These are phyloP conservation scores for Ganaspis brasiliensis DNA, from an alignment of 2,888 invertebrate species.

Conservation along the genomic window DNA sequence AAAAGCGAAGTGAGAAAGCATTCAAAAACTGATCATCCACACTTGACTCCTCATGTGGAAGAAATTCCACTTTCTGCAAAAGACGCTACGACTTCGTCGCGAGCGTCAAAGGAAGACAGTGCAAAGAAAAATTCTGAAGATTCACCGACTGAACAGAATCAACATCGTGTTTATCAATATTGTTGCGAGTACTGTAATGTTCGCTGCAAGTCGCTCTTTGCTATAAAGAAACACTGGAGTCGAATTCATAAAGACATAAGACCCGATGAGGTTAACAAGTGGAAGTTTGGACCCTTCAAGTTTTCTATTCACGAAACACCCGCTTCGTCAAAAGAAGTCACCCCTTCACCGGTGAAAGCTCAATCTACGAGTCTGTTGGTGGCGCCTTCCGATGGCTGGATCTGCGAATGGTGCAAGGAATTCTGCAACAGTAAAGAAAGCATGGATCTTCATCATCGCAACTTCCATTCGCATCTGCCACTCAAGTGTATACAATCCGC, in stretches of 20 bases:
- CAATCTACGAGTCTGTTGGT: background rate
- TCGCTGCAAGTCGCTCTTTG: constrained; percentile 67
- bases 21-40: constrained; percentile 72
- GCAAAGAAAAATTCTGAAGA: background rate
- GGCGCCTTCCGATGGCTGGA: constrained; percentile 64
- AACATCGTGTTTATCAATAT: constrained; percentile 60
- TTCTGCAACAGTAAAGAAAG: constrained; percentile 72
- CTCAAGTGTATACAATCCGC: constrained; percentile 65
- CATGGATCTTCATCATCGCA: constrained; percentile 76
- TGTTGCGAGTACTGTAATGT: constrained; percentile 72
- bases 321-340: background rate
- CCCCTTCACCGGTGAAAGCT: background rate
- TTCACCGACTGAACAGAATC: background rate
- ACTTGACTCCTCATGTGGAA: constrained; percentile 52
- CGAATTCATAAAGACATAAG: constrained; percentile 65
- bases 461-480: constrained; percentile 78
- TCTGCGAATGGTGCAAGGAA: constrained; percentile 76
- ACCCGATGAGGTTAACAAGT: constrained; percentile 9
- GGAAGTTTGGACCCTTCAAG: constrained; percentile 15
- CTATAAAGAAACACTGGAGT: constrained; percentile 72
- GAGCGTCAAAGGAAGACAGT: constrained; percentile 49
- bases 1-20: constrained; percentile 73
- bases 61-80: constrained; percentile 13
- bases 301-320: background rate
- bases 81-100: background rate